A percentile compares a stretch with the other conserved stretches of the same genome.
phyloP scores from a whole-genome alignment of 2,113 vertebrate species.

The Lagopus muta region DNA sequence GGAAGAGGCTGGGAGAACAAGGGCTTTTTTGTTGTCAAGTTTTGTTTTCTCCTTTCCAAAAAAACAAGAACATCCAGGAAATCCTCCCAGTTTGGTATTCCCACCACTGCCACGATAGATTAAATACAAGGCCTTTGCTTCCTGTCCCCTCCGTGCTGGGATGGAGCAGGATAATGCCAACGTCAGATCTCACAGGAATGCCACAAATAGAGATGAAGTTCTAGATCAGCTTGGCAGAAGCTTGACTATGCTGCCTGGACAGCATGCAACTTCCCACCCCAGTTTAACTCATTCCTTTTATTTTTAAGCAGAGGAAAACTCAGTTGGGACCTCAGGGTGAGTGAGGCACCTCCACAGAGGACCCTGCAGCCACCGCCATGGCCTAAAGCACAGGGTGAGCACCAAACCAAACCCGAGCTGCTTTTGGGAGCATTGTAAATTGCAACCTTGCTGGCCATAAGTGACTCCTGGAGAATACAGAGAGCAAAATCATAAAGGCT shows the following conservation, averaged over 20 bases:
- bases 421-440: not conserved
- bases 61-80: conserved; percentile 57
- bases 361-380: not conserved
- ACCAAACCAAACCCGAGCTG: not conserved
- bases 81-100: conserved; percentile 31
- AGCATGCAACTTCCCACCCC: not conserved
- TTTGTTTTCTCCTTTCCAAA: conserved; percentile 17
- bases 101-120: not conserved
- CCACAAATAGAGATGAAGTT: not conserved
- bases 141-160: not conserved
- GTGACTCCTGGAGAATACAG: not conserved
- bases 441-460: not conserved
- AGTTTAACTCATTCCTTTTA: not conserved
- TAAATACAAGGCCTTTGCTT: not conserved
- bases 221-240: not conserved
- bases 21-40: not conserved
- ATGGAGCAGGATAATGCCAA: not conserved
- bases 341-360: not conserved
- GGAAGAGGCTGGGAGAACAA: conserved; percentile 2
- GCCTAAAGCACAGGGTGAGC: not conserved
- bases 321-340: not conserved
- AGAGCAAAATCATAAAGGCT: too few species aligned
- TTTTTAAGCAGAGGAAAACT: not conserved
- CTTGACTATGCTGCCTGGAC: accelerated
- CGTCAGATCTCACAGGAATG: accelerated